Evolutionary conservation across 2,797 vertebrate genomes (phyloP), one percentile per base, ranked within the genome.

Genomic region (Taenioides sp.): DNA sequence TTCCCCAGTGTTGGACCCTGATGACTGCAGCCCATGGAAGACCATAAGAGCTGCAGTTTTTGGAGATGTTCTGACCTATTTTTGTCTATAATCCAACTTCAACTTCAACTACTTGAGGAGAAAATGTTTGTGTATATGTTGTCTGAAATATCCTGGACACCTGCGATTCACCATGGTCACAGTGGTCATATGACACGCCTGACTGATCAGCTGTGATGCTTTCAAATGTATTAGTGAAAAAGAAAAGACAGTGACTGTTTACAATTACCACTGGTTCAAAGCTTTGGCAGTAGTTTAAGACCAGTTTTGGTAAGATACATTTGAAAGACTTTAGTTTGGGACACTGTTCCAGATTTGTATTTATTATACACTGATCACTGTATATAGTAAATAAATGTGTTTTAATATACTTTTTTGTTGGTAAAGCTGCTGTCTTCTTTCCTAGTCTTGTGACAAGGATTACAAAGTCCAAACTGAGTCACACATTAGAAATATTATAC

Each of bases 341-440:
- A 22, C 31, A 34, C 34, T 61, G 59, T 40, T 63, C 28, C 5
- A 63, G 37, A 64, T 61, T 17, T 69, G 73, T 81, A 87, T 85
- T 81, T 81, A 79, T 85, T 81, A 69, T 81, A 43, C 68, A 70
- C 49, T 71, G 68, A 80, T 75, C 28, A 70, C 18, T 63, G 40
- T 78, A 34, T 66, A 54, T 31, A 0, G 50, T 14, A 12, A 58
- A 59, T 69, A 14, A 0, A 62, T 37, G 12, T 28, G 4, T 61
- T 61, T 9, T 63, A 22, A 37, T 37, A 31, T 34, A 6, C 25
- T 40, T 62, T 22, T 63, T 11, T 40, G n/a, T 63, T 17, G 18
- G 62, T 72, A 65, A 65, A 73, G 63, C 55, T 16, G 60, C 27
- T n/a, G 43, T 17, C 12, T 67, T 55, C 40, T 68, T 40, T 22